Evolutionary conservation across 2,113 vertebrate species (phyloP), one percentile per base, ranked within the genome.

Genomic region (Suricata suricatta): DNA sequence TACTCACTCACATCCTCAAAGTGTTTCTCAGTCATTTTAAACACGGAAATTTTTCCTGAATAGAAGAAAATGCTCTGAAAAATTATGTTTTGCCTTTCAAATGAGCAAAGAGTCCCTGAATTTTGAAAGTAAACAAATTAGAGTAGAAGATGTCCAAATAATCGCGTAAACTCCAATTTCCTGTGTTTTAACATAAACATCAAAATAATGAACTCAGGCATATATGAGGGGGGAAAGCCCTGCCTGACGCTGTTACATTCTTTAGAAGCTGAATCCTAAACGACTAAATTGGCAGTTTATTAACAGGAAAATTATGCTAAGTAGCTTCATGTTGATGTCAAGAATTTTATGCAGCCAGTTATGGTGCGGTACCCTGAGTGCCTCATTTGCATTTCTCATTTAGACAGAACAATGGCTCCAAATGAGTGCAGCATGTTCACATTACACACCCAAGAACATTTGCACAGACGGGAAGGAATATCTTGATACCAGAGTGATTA

Each of bases 251-350:
- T 82, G 82, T 97, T 98, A 95, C 96, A 74, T 97, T 98, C 96
- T 98, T 98, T 54, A 66, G 96, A 98, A 98, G 96, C 97, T 29
- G 83, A 98, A 97, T 96, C 97, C 97, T 98, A 99, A 99, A 99
- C 99, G 99, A 98, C 98, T 98, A 99, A 99, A 99, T 99, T 99
- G 99, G 99, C 99, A 99, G 98, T 98, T 99, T 99, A 99, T 99
- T 99, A 99, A 99, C 99, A 99, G 99, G 98, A 98, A 99, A 99
- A 99, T 99, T 99, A 99, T 99, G 98, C 99, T 99, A 99, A 99
- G 99, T 99, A 99, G 98, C 98, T 98, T 97, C 97, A 95, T 98
- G 98, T 98, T 98, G 98, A 98, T 98, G 98, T 98, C 98, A 99
- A 98, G 98, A 99, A 99, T 99, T 99, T 99, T 98, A 98, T 98